A percentile compares a stretch with the other conserved stretches of the same genome.
phyloP scores from a whole-genome alignment of 2,888 invertebrate genomes.

The Eupeodes luniger region DNA sequence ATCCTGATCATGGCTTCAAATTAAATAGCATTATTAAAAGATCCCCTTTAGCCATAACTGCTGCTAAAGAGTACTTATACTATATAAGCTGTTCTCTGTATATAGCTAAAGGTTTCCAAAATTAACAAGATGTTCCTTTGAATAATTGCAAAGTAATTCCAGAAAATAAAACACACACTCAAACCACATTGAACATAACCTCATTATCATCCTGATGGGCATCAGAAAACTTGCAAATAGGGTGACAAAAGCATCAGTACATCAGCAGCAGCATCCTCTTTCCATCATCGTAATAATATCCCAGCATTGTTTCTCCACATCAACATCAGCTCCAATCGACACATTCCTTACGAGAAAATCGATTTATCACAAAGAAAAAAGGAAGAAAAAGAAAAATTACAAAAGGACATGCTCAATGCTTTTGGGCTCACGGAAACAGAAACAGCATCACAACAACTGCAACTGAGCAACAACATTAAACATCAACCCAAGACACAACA shows the following conservation, averaged over 20 bases:
- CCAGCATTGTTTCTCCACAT: constrained; percentile 1
- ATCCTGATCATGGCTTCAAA: constrained; percentile 33
- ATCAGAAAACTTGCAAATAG: constrained; percentile 61
- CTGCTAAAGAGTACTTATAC: not conserved
- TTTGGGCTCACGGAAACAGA: constrained; percentile 8
- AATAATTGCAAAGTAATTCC: constrained; percentile 1
- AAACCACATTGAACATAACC: constrained; percentile 18
- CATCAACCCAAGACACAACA: constrained; percentile 61
- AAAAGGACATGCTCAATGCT: constrained; percentile 67
- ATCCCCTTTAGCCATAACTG: constrained; percentile 6
- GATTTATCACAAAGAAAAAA: constrained; percentile 43
- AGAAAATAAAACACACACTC: constrained; percentile 13
- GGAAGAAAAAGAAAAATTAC: not conserved
- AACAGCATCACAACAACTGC: not conserved
- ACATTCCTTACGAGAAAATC: constrained; percentile 51
- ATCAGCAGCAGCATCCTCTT: constrained; percentile 21
- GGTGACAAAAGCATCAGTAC: constrained; percentile 62
- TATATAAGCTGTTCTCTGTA: not conserved
- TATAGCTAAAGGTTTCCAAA: constrained; percentile 21
- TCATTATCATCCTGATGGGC: constrained; percentile 40
- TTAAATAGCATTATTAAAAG: constrained; percentile 68
- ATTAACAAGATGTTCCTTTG: constrained; percentile 56
- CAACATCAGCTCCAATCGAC: constrained; percentile 8
- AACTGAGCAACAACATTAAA: not conserved
- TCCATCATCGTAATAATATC: not conserved